Conservation (phyloP, 2,888 invertebrate genomes). For the Cabera pusaria region DNA sequence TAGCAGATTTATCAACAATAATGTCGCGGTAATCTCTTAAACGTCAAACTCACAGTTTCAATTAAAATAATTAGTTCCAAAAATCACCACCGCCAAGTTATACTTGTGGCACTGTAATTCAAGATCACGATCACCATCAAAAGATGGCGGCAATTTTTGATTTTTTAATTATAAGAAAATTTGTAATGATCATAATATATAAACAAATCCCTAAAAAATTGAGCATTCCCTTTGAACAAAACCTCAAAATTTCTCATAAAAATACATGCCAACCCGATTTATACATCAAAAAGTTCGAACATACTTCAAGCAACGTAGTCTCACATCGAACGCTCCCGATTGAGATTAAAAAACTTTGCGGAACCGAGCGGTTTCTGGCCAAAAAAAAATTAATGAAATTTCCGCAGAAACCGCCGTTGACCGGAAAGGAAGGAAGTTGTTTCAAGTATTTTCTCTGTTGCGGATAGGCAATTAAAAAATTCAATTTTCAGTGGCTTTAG, state of each 20-base stretch:
- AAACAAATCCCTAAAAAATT: too few relatives aligned
- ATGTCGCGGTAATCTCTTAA: too few relatives aligned
- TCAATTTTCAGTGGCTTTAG: conserved; percentile 50
- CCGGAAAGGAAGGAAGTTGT: conserved; percentile 60
- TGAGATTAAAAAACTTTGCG: conserved; percentile 75
- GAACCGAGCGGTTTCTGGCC: conserved; percentile 46
- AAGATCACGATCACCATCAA: too few relatives aligned
- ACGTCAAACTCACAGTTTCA: too few relatives aligned
- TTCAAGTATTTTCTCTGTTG: conserved; percentile 65
- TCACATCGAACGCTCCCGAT: conserved; percentile 25
- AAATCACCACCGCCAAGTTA: too few relatives aligned
- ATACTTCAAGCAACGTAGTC: conserved; percentile 24
- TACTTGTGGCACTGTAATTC: too few relatives aligned
- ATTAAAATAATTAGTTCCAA: too few relatives aligned
- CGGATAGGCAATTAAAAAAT: conserved; percentile 70
- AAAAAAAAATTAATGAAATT: conserved; percentile 74
- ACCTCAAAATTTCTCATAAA: conserved; percentile 8
- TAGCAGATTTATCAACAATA: too few relatives aligned
- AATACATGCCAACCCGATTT: conserved; percentile 9
- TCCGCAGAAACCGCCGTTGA: conserved; percentile 59
- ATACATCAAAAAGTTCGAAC: conserved; percentile 28
- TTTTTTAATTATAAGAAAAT: too few relatives aligned
- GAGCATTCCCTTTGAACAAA: too few relatives aligned
- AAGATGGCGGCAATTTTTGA: too few relatives aligned
- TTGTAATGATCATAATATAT: too few relatives aligned